These are phyloP conservation scores for Tethea ocularis DNA, from an alignment of 2,888 invertebrate species.

Conservation along the genomic window DNA sequence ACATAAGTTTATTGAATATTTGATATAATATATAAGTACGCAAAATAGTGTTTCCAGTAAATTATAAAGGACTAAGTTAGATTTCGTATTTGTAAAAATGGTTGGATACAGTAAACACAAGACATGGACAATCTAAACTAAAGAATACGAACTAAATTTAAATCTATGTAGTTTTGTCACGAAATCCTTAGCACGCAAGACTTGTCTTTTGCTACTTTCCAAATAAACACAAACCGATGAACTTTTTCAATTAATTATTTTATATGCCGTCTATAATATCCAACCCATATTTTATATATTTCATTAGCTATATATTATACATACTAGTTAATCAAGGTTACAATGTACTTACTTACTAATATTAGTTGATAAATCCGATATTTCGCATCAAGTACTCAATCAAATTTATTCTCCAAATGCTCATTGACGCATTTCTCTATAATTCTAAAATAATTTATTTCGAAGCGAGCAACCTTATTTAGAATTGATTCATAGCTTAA, in stretches of 20 bases:
- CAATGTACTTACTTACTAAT: background rate
- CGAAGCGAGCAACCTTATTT: slow-evolving; percentile 8
- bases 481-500: slow-evolving; percentile 23
- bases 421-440: background rate
- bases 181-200: slow-evolving; percentile 2
- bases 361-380: background rate
- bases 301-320: background rate
- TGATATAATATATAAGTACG: background rate
- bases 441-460: background rate
- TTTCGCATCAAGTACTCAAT: background rate
- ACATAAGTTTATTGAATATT: too few species aligned
- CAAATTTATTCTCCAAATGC: background rate
- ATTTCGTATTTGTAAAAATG: background rate
- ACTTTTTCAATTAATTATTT: background rate
- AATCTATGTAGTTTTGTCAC: slow-evolving; percentile 9
- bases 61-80: background rate
- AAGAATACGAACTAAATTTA: background rate
- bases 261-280: background rate
- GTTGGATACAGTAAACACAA: background rate
- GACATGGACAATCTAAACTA: slow-evolving; percentile 1
- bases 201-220: background rate
- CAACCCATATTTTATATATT: background rate
- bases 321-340: background rate
- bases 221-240: background rate
- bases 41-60: background rate